Percentiles rank a stretch among this genome's conserved stretches.
Conservation (phyloP, 2,888 invertebrate genomes). For the Teleiodes luculella region DNA sequence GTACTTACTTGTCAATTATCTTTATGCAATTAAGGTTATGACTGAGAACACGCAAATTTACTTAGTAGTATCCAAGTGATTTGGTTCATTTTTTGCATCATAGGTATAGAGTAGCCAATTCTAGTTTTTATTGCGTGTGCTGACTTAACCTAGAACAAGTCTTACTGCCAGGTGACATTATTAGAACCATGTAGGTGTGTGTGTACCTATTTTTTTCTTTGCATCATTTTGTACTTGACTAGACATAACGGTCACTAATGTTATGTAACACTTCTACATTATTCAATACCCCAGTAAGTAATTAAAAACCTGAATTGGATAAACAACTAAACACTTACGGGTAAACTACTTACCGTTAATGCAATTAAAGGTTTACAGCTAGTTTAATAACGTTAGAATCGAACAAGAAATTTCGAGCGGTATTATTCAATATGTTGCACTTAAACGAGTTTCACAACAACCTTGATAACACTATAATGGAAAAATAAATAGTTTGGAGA, state of each 20-base stretch:
- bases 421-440: neutral
- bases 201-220: neutral
- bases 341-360: neutral
- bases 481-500: too few species aligned
- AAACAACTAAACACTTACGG: neutral
- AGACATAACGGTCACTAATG: neutral
- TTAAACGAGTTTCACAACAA: too few species aligned
- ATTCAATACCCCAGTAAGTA: neutral
- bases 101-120: neutral
- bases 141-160: neutral
- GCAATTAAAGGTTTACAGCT: neutral
- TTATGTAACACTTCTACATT: neutral
- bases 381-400: neutral
- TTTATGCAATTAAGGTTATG: constrained; percentile 17
- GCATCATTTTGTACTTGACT: neutral
- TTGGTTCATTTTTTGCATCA: constrained; percentile 5
- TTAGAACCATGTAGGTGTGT: too few species aligned
- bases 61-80: neutral
- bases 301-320: neutral
- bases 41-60: constrained; percentile 1
- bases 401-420: neutral
- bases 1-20: constrained; percentile 16
- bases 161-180: neutral
- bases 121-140: neutral
- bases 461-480: too few species aligned